Base-by-base conservation (phyloP, 1,140 invertebrate species). In the Plutomurus gul region DNA sequence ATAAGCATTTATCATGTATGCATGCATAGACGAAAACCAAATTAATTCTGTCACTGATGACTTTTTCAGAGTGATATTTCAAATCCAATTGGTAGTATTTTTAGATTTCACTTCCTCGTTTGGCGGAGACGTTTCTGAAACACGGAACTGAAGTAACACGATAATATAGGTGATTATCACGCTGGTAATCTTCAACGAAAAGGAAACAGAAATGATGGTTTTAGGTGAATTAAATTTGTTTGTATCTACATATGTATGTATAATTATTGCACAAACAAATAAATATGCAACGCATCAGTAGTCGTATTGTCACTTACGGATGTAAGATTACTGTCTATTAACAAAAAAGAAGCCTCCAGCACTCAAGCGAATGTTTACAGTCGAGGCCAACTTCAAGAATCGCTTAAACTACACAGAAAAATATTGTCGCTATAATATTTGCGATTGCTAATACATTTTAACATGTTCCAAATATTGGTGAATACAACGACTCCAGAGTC, bases 331-430 rank as follows among this genome's bases (percentile, higher is more conserved):
- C n/a, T 37, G 20, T 16, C 76, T 70, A 16, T 22, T 73, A 20
- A 78, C 76, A 46, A 37, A 72, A 33, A 78, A 78, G 30, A 49
- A 78, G 37, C 76, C 76, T 39, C 37, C 46, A 11, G 76, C 76
- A 51, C 40, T 49, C 30, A 78, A 16, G 20, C 33, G 40, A 13
- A 78, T 27, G 27, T 39, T 40, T 22, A 72, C 25, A 16, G 43
- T 72, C 46, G 36, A 47, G 30, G 46, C 76, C 40, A 72, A 16
- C 7, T 27, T 78, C 39, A 65, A 11, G 60, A 78, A 43, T 78
- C 40, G 25, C 11, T 78, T 49, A 70, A 78, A 73, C 76, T 78
- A 27, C 36, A 73, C 39, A 33, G 30, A 65, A 27, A 10, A 25
- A 22, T 22, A 65, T n/a, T n/a, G 27, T 36, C 11, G 2, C n/a